Evolutionary conservation across 2,797 vertebrate species (phyloP), one percentile per base, ranked within the genome.

Genomic region (Arctocebus calabarensis): DNA sequence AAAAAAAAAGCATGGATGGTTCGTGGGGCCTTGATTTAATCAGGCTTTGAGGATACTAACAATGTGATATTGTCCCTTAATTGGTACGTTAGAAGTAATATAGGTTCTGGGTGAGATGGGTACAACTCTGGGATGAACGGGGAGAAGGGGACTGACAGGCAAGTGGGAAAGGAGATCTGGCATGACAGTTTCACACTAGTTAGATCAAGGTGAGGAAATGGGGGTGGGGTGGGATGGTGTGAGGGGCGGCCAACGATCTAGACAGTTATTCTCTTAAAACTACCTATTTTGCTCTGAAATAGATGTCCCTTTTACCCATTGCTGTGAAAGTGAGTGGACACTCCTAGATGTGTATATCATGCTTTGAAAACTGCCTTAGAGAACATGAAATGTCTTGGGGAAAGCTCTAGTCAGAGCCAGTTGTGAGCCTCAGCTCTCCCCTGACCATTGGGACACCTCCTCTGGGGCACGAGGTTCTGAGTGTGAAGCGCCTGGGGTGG

Each of bases 11-110:
- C 64, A 79, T 52, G 32, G 71, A 22, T 43, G 32, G 29, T 84
- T 57, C 29, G 4, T 91, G 32, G 27, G 71, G 19, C 40, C 34
- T 88, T 74, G 13, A 86, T 86, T 43, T 68, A 71, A 90, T 6
- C 45, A 79, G 27, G 23, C 40, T 95, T 62, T 92, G 27, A 74
- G 37, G 64, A 74, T 25, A 83, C 7, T 43, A 68, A 43, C 23
- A 45, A 77, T 88, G 81, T 87, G 84, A 81, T 64, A 75, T 84
- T 86, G 61, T 45, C 79, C 85, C 52, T 91, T 55, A 75, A 79
- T 90, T 91, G 71, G 62, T 10, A 3, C 17, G 16, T 32, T 74
- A 68, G n/a, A 90, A 25, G 13, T n/a, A 83, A 84, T 48, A 79
- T 5, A 89, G 45, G 74, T 86, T 84, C 52, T 94, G 43, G 55